Evolutionary conservation across 2,797 vertebrate genomes (phyloP).

Genomic region (Esox masquinongy): DNA sequence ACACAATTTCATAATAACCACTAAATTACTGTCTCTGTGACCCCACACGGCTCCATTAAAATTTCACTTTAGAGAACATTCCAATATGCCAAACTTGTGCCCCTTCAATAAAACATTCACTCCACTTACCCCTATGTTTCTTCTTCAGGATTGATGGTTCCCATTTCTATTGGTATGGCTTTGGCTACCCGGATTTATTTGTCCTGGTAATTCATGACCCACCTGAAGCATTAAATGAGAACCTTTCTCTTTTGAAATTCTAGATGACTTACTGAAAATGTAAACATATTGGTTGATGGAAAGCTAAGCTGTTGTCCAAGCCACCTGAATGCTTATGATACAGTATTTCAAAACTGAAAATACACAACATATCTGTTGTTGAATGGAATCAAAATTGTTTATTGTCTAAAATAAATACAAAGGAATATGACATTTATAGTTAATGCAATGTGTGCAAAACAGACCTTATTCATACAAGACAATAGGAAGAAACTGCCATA

Average conservation of each 20-base stretch:
- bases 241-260: neutral
- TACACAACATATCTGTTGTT: neutral
- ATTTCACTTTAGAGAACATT: neutral
- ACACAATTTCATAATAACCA: neutral
- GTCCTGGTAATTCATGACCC: neutral
- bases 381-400: neutral
- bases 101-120: neutral
- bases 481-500: neutral
- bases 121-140: neutral
- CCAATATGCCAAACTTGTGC: neutral
- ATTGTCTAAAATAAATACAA: constrained; percentile 2
- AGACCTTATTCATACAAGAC: neutral
- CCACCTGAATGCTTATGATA: neutral
- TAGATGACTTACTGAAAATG: neutral
- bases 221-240: neutral
- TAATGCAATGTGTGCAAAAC: neutral
- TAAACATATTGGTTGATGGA: neutral
- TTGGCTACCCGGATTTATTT: neutral
- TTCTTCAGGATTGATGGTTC: neutral
- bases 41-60: neutral
- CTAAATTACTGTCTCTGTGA: neutral
- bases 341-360: neutral
- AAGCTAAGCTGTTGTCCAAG: neutral
- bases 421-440: neutral
- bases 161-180: neutral